Base-by-base conservation (phyloP, 2,113 vertebrate species). In the Furnarius figulus region DNA sequence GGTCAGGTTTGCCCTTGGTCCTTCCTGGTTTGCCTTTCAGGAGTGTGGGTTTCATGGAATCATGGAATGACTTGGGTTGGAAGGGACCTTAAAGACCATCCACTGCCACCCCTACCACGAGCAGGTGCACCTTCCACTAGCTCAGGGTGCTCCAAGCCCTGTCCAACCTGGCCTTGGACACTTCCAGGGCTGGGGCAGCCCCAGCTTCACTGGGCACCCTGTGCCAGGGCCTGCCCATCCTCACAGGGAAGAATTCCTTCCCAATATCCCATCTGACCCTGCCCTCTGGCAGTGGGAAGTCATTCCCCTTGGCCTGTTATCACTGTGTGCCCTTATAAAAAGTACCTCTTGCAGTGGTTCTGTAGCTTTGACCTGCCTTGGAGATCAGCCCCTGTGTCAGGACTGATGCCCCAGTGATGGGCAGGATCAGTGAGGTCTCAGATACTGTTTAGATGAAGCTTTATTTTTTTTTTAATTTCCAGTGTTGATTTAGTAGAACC, bases 31-130 rank as follows among this genome's bases (percentile, higher is more conserved):
- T 22, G 49, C 47, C 67, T 75, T 40, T 63, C 25, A 27, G 50
- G 31, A 35, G 62, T 24, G 39, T 19, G 42, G 16, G 42, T 90
- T 95, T 77, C 66, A 84, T 6, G 4, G 31, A 76, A 37, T 49
- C 47, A 0, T 31, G 35, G 31, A 3, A 56, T 31, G 55, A 9
- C 14, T 18, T 23, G 12, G 21, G 3, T 6, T 62, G 42, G 40
- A 23, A 70, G 18, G 30, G 49, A 11, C 0, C 14, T 35, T 6
- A 13, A 6, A 83, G 20, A 4, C 1, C 63, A 20, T 1, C 44
- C 33, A 15, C 9, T 19, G 0, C 49, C 42, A 31, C 6, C 20
- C 17, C 42, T 72, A 66, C 49, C 49, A 3, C 35, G 78, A 58
- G 23, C 46, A 68, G 53, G 62, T 47, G 28, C 56, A 42, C 40